These are phyloP conservation scores for Steatocranus sp. DNA, from an alignment of 2,797 vertebrate genomes.

Conservation along the genomic window DNA sequence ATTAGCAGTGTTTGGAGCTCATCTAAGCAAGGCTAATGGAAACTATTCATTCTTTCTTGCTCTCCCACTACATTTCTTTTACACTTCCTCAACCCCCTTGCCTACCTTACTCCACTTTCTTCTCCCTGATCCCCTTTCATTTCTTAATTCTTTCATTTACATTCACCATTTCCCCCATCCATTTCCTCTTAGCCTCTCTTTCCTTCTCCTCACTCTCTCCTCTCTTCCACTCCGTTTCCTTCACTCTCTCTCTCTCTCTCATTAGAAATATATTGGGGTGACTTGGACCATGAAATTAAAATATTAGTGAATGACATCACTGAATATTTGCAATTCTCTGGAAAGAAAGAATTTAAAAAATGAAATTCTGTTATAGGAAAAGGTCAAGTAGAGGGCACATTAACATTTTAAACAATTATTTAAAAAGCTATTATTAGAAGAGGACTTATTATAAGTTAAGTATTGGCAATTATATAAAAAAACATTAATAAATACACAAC, in stretches of 20 bases:
- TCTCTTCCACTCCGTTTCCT: constrained; percentile 1
- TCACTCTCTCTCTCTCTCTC: constrained; percentile 41
- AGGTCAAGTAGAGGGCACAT: constrained; percentile 41
- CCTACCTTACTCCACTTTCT: not conserved
- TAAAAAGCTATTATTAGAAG: not conserved
- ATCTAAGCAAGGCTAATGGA: constrained; percentile 64
- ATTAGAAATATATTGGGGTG: constrained; percentile 73
- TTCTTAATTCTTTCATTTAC: not conserved
- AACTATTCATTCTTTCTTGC: constrained; percentile 28
- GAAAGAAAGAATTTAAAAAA: constrained; percentile 33
- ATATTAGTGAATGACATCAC: constrained; percentile 76
- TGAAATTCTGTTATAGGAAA: constrained; percentile 1
- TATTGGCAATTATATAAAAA: not conserved
- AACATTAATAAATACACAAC: not conserved
- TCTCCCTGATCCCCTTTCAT: not conserved
- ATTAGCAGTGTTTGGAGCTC: constrained; percentile 58
- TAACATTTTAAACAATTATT: constrained; percentile 20
- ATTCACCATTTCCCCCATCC: constrained; percentile 1
- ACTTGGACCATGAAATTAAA: constrained; percentile 82
- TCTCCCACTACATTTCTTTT: constrained; percentile 13
- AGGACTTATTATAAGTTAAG: not conserved
- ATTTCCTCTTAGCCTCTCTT: not conserved
- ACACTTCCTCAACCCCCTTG: not conserved
- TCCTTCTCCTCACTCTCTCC: not conserved
- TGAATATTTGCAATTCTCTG: constrained; percentile 69